Conservation (phyloP, 1,140 invertebrate genomes). For the Papilio polytes region DNA sequence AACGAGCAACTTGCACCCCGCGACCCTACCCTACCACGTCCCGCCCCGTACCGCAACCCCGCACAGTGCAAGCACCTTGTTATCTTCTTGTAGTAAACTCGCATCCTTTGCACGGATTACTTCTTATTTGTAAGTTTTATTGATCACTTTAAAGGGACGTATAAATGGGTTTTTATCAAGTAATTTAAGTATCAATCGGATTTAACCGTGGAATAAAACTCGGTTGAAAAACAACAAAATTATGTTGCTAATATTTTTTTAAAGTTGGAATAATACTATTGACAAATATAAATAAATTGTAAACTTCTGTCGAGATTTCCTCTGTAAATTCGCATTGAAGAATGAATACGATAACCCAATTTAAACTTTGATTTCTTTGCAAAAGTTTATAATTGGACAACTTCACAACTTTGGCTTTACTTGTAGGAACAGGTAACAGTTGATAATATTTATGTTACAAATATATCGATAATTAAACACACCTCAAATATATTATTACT, state of each 20-base stretch:
- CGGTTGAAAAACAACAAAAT: not conserved
- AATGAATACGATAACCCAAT: constrained; percentile 64
- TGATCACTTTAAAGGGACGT: not conserved
- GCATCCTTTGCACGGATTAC: not conserved
- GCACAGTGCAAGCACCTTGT: not conserved
- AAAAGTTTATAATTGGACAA: constrained; percentile 41
- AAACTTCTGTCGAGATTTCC: not conserved
- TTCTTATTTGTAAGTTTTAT: not conserved
- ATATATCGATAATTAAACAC: not conserved
- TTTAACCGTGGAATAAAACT: not conserved
- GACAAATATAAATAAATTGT: not conserved
- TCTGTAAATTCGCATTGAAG: not conserved
- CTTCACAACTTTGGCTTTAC: not conserved
- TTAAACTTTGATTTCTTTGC: constrained; percentile 56
- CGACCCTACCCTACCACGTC: not conserved
- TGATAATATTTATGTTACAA: not conserved
- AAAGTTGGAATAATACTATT: too few relatives aligned
- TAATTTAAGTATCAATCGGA: not conserved
- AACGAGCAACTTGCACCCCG: constrained; percentile 71
- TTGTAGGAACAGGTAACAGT: not conserved
- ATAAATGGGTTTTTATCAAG: not conserved
- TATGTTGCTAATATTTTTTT: not conserved
- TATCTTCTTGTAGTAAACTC: not conserved
- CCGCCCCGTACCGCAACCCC: not conserved
- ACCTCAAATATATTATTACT: too few relatives aligned